Evolutionary conservation across 2,797 vertebrate species (phyloP), one percentile per base, ranked within the genome.

Genomic region (Carduelis carduelis): DNA sequence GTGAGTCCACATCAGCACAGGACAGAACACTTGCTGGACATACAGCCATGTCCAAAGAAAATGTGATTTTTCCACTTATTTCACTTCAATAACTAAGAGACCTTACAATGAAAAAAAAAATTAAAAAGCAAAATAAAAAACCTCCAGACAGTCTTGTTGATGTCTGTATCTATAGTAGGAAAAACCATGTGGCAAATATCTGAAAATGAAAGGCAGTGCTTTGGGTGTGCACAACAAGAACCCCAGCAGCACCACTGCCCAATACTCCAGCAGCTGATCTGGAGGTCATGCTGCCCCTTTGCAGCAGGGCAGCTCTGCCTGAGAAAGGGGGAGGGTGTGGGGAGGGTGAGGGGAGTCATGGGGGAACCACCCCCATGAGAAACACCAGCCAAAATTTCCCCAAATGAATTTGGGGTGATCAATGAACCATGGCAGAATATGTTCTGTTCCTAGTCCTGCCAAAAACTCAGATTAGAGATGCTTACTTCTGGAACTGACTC

Each of bases 391-490:
- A 49, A 74, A 94, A 77, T 16, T 49, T 68, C 78, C 80, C 68
- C 64, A 57, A 57, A 57, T 37, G 10, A 80, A 61, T 87, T 47
- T 66, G 17, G 68, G 53, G 60, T 68, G 28, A 65, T 53, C 78
- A 37, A 2, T 74, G 78, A 93, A 87, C 68, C 27, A 3, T 14
- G 41, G 39, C 2, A 10, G 68, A 87, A 85, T 80, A 77, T 60
- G 24, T 56, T 77, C 64, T 60, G 52, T 23, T 89, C 75, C 66
- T 50, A 74, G 34, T 68, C 41, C 78, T 89, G 92, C 81, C 89
- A 92, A 94, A 89, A 89, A 20, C 64, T 83, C 83, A 57, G 81
- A 85, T 87, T 87, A 94, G 68, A 90, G 83, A 46, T 1, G 3
- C 27, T 84, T 34, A 44, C n/a, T 92, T 52, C 43, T 66, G 83